phyloP scores from a whole-genome alignment of 2,888 invertebrate species.

The Metalampra italica region DNA sequence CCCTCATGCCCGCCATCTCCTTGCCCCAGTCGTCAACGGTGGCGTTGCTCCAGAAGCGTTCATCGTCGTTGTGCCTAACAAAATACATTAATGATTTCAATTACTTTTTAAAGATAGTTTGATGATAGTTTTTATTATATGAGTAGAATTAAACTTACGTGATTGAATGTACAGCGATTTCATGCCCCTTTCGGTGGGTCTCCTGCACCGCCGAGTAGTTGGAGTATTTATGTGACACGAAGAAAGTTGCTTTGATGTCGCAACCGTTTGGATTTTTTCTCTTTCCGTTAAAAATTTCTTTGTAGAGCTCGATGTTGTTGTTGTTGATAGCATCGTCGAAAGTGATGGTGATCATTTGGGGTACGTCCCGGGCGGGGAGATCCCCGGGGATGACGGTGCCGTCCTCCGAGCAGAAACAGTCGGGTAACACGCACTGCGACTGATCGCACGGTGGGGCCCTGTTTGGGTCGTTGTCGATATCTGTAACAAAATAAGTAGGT shows the following conservation, averaged over 20 bases:
- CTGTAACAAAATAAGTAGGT: slow-evolving; percentile 69
- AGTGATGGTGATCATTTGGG: slow-evolving; percentile 96
- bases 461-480: slow-evolving; percentile 96
- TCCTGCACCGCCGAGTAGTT: slow-evolving; percentile 96
- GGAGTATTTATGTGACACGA: slow-evolving; percentile 95
- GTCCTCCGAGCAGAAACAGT: slow-evolving; percentile 96
- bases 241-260: slow-evolving; percentile 94
- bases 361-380: slow-evolving; percentile 89
- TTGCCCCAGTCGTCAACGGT: slow-evolving; percentile 96
- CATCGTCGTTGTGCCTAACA: slow-evolving; percentile 91
- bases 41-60: slow-evolving; percentile 95
- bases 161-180: slow-evolving; percentile 95
- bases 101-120: neutral
- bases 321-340: slow-evolving; percentile 97
- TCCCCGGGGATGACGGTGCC: slow-evolving; percentile 93
- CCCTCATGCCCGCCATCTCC: slow-evolving; percentile 96
- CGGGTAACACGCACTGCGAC: slow-evolving; percentile 90
- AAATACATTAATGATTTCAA: slow-evolving; percentile 8
- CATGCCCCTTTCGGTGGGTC: slow-evolving; percentile 93
- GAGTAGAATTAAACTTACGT: slow-evolving; percentile 81
- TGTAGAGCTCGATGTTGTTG: slow-evolving; percentile 95
- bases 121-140: neutral
- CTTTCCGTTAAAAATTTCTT: slow-evolving; percentile 93
- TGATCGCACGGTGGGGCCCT: slow-evolving; percentile 94
- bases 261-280: slow-evolving; percentile 96